Conservation (phyloP, 1,140 invertebrate genomes). For the Trichonephila inaurata region DNA sequence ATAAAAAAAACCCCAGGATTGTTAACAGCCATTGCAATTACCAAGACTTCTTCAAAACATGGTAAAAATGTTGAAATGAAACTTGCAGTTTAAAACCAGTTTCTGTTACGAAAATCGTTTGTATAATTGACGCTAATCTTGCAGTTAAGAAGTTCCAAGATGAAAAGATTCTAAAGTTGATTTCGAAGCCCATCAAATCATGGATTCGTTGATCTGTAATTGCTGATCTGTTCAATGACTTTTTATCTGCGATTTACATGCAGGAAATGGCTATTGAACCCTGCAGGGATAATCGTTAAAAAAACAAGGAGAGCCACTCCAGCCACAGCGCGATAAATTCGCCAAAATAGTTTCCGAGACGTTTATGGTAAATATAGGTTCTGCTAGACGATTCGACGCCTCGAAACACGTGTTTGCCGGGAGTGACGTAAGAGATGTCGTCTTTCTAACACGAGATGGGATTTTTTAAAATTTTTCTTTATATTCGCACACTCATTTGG, state of each 20-base stretch:
- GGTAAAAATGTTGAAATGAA: too few relatives aligned
- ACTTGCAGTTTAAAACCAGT: not conserved
- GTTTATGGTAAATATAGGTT: not conserved
- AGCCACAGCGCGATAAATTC: not conserved
- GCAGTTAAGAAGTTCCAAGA: not conserved
- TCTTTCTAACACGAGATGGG: too few relatives aligned
- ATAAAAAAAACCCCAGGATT: too few relatives aligned
- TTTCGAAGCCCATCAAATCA: not conserved
- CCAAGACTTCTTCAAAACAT: too few relatives aligned
- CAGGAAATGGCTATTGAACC: slow-evolving; percentile 4
- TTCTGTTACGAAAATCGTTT: not conserved
- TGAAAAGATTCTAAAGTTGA: not conserved
- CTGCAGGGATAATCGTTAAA: not conserved
- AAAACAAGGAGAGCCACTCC: not conserved
- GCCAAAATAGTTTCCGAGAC: not conserved
- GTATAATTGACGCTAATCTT: not conserved
- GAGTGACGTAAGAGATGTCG: not conserved
- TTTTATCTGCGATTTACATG: not conserved
- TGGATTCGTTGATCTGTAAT: slow-evolving; percentile 10
- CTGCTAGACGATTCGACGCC: slow-evolving; percentile 55
- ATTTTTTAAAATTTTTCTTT: too few relatives aligned
- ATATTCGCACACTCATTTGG: too few relatives aligned
- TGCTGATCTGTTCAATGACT: not conserved
- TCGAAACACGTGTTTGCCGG: slow-evolving; percentile 48
- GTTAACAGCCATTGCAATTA: too few relatives aligned